phyloP scores from a whole-genome alignment of 2,797 vertebrate genomes.

The Alauda arvensis region DNA sequence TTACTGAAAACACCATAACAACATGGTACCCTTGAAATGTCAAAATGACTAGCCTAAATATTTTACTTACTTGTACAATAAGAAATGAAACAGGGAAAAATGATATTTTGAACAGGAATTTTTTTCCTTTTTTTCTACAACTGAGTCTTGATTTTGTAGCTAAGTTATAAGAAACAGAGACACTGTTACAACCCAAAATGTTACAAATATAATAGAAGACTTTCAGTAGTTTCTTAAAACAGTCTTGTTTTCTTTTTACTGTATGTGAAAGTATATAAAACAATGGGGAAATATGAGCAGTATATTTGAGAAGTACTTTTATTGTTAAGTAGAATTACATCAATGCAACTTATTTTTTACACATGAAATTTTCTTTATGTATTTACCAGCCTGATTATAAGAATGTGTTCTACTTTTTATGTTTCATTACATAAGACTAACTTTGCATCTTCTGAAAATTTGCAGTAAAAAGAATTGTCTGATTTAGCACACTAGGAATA shows the following conservation, averaged over 20 bases:
- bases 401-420: not conserved
- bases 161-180: not conserved
- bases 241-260: not conserved
- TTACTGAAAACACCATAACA: rapidly evolving
- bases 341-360: not conserved
- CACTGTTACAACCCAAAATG: not conserved
- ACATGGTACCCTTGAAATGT: not conserved
- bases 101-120: not conserved
- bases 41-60: not conserved
- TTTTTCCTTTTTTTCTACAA: not conserved
- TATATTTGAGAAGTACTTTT: not conserved
- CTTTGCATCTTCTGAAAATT: not conserved
- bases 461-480: not conserved
- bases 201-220: not conserved
- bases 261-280: not conserved
- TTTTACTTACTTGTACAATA: not conserved
- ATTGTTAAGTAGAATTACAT: not conserved
- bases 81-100: not conserved
- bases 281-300: not conserved
- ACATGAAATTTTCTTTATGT: not conserved
- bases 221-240: not conserved
- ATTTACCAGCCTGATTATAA: not conserved
- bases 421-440: not conserved
- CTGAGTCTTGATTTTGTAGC: not conserved
- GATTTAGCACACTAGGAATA: not conserved